Conservation (phyloP, 92 coral and sea anemone species). For the Zoanthus sociatus region DNA sequence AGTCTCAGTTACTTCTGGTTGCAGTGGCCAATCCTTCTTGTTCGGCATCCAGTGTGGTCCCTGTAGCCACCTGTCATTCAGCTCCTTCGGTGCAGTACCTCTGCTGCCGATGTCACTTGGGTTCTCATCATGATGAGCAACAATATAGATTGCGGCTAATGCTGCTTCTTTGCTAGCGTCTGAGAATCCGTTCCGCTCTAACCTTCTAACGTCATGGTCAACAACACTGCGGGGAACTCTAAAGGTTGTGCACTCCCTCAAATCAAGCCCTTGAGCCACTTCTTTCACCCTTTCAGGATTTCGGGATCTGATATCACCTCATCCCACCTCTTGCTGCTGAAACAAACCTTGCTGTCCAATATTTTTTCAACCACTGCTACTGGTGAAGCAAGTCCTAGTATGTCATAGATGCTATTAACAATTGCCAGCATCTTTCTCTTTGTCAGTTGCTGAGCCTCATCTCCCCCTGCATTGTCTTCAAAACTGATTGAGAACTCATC, state of each 20-base stretch:
- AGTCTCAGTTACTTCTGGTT: too few relatives aligned
- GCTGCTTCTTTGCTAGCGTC: constrained; percentile 71
- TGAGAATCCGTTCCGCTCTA: constrained; percentile 62
- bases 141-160: constrained; percentile 33
- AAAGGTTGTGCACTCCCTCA: constrained; percentile 26
- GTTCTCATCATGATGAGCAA: not conserved
- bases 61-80: too few relatives aligned
- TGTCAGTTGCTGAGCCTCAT: constrained; percentile 35
- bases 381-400: constrained; percentile 59
- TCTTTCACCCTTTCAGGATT: constrained; percentile 50
- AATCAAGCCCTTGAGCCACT: constrained; percentile 45
- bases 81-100: too few relatives aligned
- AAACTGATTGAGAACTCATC: not conserved
- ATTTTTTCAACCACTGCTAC: constrained; percentile 59
- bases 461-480: not conserved
- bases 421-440: constrained; percentile 52
- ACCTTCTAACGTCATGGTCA: not conserved
- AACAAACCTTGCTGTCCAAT: not conserved
- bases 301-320: constrained; percentile 53
- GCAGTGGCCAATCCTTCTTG: too few relatives aligned
- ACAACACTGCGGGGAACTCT: constrained; percentile 73
- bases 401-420: not conserved
- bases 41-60: too few relatives aligned
- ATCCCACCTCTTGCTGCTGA: constrained; percentile 64
- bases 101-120: not conserved